phyloP scores from a whole-genome alignment of 2,797 vertebrate species.

The Syncerus caffer region DNA sequence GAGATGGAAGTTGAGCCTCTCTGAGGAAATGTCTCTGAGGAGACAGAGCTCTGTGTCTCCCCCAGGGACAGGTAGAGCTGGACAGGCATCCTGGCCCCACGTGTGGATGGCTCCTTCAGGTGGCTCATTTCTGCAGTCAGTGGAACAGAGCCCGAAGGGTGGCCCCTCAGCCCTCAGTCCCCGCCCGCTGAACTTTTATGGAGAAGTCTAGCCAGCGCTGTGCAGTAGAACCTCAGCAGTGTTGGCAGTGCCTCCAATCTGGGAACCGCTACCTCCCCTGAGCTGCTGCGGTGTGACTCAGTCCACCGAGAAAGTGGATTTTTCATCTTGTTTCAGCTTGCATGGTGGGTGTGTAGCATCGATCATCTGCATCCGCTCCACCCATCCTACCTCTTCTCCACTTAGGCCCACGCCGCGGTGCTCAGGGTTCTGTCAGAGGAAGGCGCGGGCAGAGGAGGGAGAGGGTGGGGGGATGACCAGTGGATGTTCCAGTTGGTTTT shows the following conservation, averaged over 20 bases:
- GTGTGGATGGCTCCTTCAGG: neutral
- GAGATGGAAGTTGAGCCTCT: neutral
- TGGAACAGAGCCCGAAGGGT: fast-evolving
- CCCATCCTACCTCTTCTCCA: neutral
- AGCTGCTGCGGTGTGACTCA: neutral
- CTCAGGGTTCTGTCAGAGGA: too few species aligned
- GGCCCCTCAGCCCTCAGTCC: neutral
- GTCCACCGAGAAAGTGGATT: neutral
- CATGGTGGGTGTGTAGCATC: neutral
- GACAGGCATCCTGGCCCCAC: neutral
- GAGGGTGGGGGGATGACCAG: neutral
- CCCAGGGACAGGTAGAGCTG: too few species aligned
- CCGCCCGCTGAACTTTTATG: neutral
- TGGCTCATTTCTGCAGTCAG: neutral
- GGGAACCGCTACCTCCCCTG: neutral
- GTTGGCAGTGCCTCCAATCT: neutral
- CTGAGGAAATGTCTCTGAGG: neutral
- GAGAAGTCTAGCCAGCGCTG: fast-evolving
- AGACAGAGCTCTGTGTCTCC: neutral
- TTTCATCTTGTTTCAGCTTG: neutral
- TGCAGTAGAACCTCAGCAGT: fast-evolving
- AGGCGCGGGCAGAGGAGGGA: fast-evolving
- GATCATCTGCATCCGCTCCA: neutral
- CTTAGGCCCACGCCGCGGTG: fast-evolving
- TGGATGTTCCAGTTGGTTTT: neutral